Base-by-base conservation (phyloP, 2,797 vertebrate genomes). In the Leptatherina wallacei region DNA sequence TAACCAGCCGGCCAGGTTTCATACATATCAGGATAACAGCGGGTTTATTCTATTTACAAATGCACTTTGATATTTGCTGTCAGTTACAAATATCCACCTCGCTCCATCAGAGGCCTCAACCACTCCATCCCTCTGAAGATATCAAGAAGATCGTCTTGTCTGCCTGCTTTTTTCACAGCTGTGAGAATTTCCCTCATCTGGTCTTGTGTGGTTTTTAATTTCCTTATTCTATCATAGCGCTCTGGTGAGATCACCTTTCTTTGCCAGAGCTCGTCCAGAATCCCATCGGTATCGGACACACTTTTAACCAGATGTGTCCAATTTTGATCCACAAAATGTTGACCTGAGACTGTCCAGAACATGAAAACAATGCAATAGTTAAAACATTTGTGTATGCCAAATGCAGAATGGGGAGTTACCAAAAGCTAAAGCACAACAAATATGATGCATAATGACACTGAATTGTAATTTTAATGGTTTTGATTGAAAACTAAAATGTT, bases 251-350 rank as follows among this genome's bases (percentile, higher is more conserved):
- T 81, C 20, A 61, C 0, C 3, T 0, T 0, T 10, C 0, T 3
- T 0, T 70, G 32, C 36, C 1, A 0, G 18, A 85, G 80, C 22
- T 65, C 12, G 0, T 62, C 33, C 62, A 67, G 29, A 59, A 82
- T 18, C 10, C 1, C 0, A 9, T 0, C 6, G 1, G 65, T 55
- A 1, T 70, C 51, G 0, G 1, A 63, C 51, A 69, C 81, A 40
- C 52, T 14, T 0, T 58, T 0, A 9, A 61, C 71, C 69, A 77
- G 72, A 59, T 1, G 22, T 0, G 0, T 35, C 12, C 0, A 27
- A 75, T 78, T n/a, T 11, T 3, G n/a, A 54, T 69, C 63, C 16
- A 76, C 0, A 0, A 78, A 83, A 35, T 76, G 64, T 29, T 64
- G 7, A 3, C 0, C 71, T 61, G 59, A 44, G 6, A 32, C 3